phyloP scores from a whole-genome alignment of 2,797 vertebrate species.

The Phalanger gymnotis region DNA sequence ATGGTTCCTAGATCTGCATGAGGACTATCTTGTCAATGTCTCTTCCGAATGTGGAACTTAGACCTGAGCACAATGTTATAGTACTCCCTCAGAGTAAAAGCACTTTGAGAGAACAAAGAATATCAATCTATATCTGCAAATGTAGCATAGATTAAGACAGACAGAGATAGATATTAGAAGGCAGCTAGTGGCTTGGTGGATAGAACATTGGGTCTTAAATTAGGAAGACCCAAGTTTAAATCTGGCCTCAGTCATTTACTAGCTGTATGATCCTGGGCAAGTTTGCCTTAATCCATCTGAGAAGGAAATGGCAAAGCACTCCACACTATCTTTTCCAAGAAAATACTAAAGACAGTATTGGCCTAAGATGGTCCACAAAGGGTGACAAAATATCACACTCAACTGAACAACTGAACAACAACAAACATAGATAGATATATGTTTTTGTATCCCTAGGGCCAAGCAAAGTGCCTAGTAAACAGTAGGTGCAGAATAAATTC shows the following conservation, averaged over 20 bases:
- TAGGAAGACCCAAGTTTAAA: background rate
- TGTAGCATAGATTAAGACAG: background rate
- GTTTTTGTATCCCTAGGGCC: too few relatives aligned
- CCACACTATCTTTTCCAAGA: background rate
- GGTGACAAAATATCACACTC: background rate
- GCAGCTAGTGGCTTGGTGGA: background rate
- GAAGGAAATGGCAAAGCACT: background rate
- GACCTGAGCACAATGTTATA: background rate
- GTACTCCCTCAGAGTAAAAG: background rate
- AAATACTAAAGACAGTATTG: background rate
- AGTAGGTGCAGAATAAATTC: background rate
- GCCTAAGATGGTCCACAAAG: background rate
- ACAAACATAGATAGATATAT: too few relatives aligned
- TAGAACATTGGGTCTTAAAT: background rate
- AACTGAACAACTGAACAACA: background rate
- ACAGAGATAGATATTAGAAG: background rate
- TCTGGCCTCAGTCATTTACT: background rate
- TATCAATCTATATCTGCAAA: background rate
- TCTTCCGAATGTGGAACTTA: background rate
- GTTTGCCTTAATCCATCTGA: background rate
- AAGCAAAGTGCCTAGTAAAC: too few relatives aligned
- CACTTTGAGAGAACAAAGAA: background rate
- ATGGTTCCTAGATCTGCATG: background rate
- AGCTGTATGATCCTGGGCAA: background rate
- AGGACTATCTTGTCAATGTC: background rate